Conservation (phyloP, 2,888 invertebrate genomes). For the Eilema griseolum region DNA sequence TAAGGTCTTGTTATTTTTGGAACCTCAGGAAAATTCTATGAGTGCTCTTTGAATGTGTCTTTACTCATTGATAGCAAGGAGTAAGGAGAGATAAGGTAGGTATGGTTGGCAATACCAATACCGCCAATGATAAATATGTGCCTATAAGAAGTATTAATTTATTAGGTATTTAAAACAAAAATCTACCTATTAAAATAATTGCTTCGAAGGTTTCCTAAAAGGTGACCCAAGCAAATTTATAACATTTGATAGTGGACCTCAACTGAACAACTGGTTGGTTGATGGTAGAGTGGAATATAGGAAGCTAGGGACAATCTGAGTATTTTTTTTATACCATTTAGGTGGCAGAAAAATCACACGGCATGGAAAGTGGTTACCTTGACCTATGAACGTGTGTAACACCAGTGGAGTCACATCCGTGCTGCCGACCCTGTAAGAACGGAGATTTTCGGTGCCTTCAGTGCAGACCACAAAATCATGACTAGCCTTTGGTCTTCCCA, state of each 20-base stretch:
- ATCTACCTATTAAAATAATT: background rate
- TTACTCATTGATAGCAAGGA: background rate
- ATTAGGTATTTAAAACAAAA: background rate
- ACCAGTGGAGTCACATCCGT: too few species aligned
- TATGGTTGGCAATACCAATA: too few species aligned
- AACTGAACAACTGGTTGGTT: background rate
- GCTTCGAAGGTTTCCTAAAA: background rate
- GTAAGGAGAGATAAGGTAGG: background rate
- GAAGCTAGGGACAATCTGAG: background rate
- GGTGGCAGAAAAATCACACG: too few species aligned
- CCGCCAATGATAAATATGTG: background rate
- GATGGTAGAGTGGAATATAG: background rate
- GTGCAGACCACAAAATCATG: too few species aligned
- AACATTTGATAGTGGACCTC: background rate
- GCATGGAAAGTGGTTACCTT: too few species aligned
- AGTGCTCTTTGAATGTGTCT: background rate
- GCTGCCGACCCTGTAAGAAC: too few species aligned
- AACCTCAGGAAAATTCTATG: background rate
- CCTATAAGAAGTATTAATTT: background rate
- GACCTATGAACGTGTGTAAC: too few species aligned
- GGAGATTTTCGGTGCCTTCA: too few species aligned
- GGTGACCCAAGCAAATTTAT: background rate
- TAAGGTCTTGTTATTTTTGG: background rate
- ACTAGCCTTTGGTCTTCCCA: too few species aligned
- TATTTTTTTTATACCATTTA: too few species aligned